Base-by-base conservation (phyloP, 1,140 invertebrate species). In the Ectropis grisescens region DNA sequence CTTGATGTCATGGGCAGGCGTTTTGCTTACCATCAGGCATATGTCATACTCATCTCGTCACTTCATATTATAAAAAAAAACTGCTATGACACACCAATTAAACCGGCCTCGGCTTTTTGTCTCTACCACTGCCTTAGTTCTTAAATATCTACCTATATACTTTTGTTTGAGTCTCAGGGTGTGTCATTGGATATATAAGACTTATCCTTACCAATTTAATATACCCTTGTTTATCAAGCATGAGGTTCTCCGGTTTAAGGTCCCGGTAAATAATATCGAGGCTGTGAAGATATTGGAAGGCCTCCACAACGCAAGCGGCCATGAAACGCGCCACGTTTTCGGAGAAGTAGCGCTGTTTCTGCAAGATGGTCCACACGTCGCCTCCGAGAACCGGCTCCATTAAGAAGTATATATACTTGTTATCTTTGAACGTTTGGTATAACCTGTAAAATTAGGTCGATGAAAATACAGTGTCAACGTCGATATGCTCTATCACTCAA, bases 321-420 rank as follows among this genome's bases (percentile, higher is more conserved):
- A 96, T 94, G 64, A 98, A 98, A 39, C 93, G 86, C 1, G 94
- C 88, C 0, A 91, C 91, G 16, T 85, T 82, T 47, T 98, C 95
- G 48, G 95, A 90, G 70, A 98, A 98, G 57, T 86, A 89, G 14
- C 92, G 86, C 37, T 91, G 87, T 52, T 89, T 89, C 37, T 90
- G 86, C 13, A 99, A 85, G 10, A 98, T 90, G 6, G 95, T 98
- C 96, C 97, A 99, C 6, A 99, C 88, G 78, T 99, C 97, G 9
- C 98, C 98, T 3, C 97, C 97, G 24, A 99, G 86, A 70, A 97
- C 97, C 0, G 93, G 90, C 83, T 99, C 98, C 90, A 99, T 92
- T 22, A 99, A 76, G 84, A 99, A 97, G 71, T 99, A 99, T 3
- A 99, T 88, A 71, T 96, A 98, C 67, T 98, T 98, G 29, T 85